Evolutionary conservation across 2,888 invertebrate species (phyloP), one percentile per base, ranked within the genome.

Genomic region (Drosophila neonasuta): DNA sequence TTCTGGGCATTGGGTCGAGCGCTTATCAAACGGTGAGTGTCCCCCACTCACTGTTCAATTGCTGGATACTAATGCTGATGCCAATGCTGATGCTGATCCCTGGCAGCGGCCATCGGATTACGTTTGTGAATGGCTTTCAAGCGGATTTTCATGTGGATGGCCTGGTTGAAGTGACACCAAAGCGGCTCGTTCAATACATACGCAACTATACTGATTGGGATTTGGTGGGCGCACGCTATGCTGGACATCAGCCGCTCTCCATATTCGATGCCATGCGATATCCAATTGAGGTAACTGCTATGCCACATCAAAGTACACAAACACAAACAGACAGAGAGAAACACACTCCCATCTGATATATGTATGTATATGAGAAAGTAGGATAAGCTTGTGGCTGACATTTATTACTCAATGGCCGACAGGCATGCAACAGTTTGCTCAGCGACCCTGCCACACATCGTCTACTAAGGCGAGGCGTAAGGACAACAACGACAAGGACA

Each of bases 191-290:
- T 69, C 93, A 94, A 65, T 96, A 95, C 89, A 94, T 95, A 29
- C 92, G 93, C 68, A 94, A 94, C 86, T 95, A 94, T 89, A 95
- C 95, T 84, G 93, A 94, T 79, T 95, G 95, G 92, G 96, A 96
- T 89, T 91, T 96, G 77, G 93, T 95, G 9, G 95, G 95, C 0
- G 93, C 94, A n/a, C 92, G 94, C 85, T 94, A 94, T 92, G 91
- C 93, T 34, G 94, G 95, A 0, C 94, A 94, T 80, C 92, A 95
- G 71, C 94, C 95, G 0, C 92, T 95, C 34, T 93, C 94, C 0
- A 91, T 94, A 0, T 91, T 92, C 86, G 94, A 95, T 81, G 93
- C 94, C 59, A 91, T 95, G 78, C 91, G 94, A 90, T 95, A 94
- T 91, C 94, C 93, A 66, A 94, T 94, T 90, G 94, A 95, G 93